Percentiles rank a stretch among this genome's conserved stretches.
Conservation (phyloP, 2,888 invertebrate genomes). For the Sinodicranocentrus sp. region DNA sequence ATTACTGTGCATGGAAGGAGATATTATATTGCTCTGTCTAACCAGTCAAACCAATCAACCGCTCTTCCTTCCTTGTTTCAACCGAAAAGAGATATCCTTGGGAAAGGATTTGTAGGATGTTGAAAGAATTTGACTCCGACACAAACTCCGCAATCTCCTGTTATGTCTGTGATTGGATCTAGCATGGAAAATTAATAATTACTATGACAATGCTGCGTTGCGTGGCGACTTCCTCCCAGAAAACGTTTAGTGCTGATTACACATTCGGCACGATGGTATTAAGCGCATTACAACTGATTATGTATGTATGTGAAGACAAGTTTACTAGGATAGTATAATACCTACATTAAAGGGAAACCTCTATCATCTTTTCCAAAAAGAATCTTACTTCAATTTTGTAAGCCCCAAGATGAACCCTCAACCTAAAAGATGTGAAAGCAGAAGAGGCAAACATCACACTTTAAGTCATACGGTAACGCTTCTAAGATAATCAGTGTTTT, state of each 20-base stretch:
- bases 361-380: too few relatives aligned
- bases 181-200: neutral
- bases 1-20: constrained; percentile 6
- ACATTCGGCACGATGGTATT: neutral
- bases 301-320: too few relatives aligned
- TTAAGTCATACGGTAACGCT: too few relatives aligned
- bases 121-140: neutral
- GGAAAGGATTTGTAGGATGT: neutral
- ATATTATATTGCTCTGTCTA: constrained; percentile 1
- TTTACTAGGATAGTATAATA: too few relatives aligned
- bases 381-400: too few relatives aligned
- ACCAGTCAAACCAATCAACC: constrained; percentile 13
- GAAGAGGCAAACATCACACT: too few relatives aligned
- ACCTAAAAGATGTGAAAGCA: too few relatives aligned
- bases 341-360: too few relatives aligned
- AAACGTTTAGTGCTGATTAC: neutral
- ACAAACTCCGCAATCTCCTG: neutral
- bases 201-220: too few relatives aligned
- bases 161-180: neutral
- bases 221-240: neutral
- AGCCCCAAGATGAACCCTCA: too few relatives aligned
- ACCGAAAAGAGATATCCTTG: neutral
- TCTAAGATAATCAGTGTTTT: too few relatives aligned
- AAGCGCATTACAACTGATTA: too few relatives aligned
- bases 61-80: constrained; percentile 11